Conservation (phyloP, 2,888 invertebrate species). For the Drosophila nr. perissopoda region DNA sequence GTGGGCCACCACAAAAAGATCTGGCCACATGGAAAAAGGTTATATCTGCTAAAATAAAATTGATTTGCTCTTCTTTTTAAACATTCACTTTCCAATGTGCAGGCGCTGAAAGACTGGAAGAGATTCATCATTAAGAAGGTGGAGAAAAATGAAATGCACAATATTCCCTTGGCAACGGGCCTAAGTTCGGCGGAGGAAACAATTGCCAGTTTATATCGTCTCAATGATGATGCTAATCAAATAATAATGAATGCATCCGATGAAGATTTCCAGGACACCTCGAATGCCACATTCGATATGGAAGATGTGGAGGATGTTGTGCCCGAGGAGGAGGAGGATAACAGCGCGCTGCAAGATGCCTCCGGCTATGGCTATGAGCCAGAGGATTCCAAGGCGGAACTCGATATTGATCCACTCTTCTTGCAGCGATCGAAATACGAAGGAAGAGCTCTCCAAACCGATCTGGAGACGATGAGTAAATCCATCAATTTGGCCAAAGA, state of each 20-base stretch:
- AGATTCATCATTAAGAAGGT: constrained; percentile 66
- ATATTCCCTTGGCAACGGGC: constrained; percentile 63
- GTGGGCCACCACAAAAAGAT: constrained; percentile 65
- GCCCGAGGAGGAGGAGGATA: constrained; percentile 65
- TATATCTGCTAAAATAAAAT: neutral
- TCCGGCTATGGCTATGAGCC: constrained; percentile 60
- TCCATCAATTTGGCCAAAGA: constrained; percentile 40
- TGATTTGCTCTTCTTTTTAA: neutral
- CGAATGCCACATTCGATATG: constrained; percentile 54
- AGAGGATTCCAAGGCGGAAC: constrained; percentile 54
- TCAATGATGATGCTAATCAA: constrained; percentile 62
- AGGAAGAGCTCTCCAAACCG: constrained; percentile 26
- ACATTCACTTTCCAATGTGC: neutral
- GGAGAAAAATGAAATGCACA: constrained; percentile 68
- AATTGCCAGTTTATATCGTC: constrained; percentile 62
- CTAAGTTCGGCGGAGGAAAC: constrained; percentile 66
- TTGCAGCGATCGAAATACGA: constrained; percentile 41
- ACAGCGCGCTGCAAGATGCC: constrained; percentile 44
- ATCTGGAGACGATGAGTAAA: constrained; percentile 53
- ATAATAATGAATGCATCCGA: constrained; percentile 66
- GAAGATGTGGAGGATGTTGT: constrained; percentile 72
- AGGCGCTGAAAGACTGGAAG: constrained; percentile 72
- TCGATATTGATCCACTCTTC: constrained; percentile 59
- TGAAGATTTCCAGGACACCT: constrained; percentile 61
- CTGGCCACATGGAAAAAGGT: constrained; percentile 68